Percentiles rank a stretch among this genome's conserved stretches.
Conservation (phyloP, 2,113 vertebrate species). For the Cercopithecus mona region DNA sequence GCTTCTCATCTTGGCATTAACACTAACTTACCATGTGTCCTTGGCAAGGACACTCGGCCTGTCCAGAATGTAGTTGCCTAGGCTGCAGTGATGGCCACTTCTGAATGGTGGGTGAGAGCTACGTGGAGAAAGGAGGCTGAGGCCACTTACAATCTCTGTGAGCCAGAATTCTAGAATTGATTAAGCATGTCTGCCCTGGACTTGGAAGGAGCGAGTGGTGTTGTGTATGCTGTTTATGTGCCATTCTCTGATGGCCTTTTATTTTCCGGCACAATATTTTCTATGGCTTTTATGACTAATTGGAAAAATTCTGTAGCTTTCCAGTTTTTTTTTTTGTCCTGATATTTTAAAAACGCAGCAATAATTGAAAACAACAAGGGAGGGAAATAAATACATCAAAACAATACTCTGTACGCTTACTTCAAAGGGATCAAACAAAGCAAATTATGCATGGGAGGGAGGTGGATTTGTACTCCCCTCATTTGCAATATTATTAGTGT, state of each 20-base stretch:
- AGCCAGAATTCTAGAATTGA: not conserved
- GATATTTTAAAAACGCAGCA: not conserved
- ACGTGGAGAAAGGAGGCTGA: not conserved
- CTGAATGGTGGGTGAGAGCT: not conserved
- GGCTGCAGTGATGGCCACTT: not conserved
- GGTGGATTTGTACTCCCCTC: not conserved
- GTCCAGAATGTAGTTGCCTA: not conserved
- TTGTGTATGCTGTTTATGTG: not conserved
- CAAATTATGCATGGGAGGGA: not conserved
- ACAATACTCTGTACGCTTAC: not conserved
- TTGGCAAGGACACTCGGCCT: not conserved
- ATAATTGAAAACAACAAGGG: constrained; percentile 46
- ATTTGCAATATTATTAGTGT: constrained; percentile 24
- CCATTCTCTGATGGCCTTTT: not conserved
- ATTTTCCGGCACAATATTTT: not conserved
- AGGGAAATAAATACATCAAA: constrained; percentile 47
- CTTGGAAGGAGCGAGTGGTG: not conserved
- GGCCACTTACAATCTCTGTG: not conserved
- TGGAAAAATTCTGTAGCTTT: constrained; percentile 30
- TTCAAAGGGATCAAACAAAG: constrained; percentile 46
- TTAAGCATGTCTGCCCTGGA: not conserved
- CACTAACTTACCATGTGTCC: not conserved
- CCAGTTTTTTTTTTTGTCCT: not conserved
- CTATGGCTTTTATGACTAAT: constrained; percentile 37
- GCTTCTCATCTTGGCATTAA: not conserved